Base-by-base conservation (phyloP, 2,797 vertebrate species). In the Bovichtus diacanthus region DNA sequence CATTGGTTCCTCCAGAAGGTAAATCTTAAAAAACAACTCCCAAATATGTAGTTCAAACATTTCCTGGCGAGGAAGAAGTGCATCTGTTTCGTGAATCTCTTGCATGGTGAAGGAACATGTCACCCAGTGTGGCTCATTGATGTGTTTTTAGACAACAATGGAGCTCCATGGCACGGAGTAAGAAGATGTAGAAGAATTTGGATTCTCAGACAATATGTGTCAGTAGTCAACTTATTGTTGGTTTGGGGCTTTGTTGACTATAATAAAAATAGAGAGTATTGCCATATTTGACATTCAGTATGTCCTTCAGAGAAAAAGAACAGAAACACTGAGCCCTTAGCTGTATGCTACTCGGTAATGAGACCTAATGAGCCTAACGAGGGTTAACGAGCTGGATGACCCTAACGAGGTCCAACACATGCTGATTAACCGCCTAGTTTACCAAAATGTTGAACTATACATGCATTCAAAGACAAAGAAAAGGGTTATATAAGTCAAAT, bases 371-470 rank as follows among this genome's bases (percentile, higher is more conserved):
- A 82, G 60, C 27, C 67, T 82, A 78, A 87, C 18, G 41, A 78
- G 77, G 82, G 80, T 81, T 90, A 89, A 88, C 53, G 76, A 83
- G 76, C 58, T 44, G 55, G 27, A 23, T 39, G 78, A 85, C 77
- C 81, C 65, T 63, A 23, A 83, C 49, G 19, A 83, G 74, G 49
- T 66, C 55, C 43, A 69, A 64, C 75, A 80, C 54, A 62, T 73
- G 79, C 51, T 70, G 53, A 81, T 83, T 76, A 78, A 74, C 31
- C 1, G n/a, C 21, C 67, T 16, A 55, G 16, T 60, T 63, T 51
- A 61, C 6, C 0, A 65, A 41, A 38, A 55, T 8, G 54, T 16
- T 47, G 46, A 62, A 39, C 46, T 27, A 34, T 1, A 18, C 27
- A 59, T 13, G 9, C 3, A 41, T 39, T 36, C 38, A 31, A 25